Evolutionary conservation across 2,113 vertebrate genomes (phyloP).

Genomic region (Ciconia maguari): DNA sequence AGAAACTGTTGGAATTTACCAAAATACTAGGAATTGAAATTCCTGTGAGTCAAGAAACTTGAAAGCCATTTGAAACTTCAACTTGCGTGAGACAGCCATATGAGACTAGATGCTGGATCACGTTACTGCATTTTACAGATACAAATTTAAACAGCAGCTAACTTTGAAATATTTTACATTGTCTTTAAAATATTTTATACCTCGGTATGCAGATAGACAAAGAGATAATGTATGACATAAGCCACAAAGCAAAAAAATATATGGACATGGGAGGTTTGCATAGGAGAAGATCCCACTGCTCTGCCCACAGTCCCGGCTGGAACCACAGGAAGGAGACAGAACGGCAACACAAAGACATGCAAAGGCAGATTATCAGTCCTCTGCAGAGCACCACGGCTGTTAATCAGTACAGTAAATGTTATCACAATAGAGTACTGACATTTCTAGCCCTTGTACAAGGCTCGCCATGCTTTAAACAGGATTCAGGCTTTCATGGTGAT

Average conservation of each 20-base stretch:
- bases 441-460: conserved; percentile 21
- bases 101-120: background rate
- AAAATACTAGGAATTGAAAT: background rate
- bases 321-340: conserved; percentile 49
- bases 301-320: background rate
- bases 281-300: background rate
- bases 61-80: background rate
- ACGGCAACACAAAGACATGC: background rate
- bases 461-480: background rate
- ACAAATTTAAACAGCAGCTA: background rate
- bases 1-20: background rate
- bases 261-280: background rate
- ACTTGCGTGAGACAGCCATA: background rate
- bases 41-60: background rate
- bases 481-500: conserved; percentile 34
- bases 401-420: conserved; percentile 48
- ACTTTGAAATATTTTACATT: background rate
- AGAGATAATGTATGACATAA: background rate
- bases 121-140: background rate
- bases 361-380: background rate
- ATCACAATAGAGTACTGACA: conserved; percentile 42
- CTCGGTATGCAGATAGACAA: background rate
- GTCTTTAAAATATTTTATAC: background rate
- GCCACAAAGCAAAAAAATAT: background rate
- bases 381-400: background rate